phyloP scores from a whole-genome alignment of 2,888 invertebrate genomes.

The Merodon equestris region DNA sequence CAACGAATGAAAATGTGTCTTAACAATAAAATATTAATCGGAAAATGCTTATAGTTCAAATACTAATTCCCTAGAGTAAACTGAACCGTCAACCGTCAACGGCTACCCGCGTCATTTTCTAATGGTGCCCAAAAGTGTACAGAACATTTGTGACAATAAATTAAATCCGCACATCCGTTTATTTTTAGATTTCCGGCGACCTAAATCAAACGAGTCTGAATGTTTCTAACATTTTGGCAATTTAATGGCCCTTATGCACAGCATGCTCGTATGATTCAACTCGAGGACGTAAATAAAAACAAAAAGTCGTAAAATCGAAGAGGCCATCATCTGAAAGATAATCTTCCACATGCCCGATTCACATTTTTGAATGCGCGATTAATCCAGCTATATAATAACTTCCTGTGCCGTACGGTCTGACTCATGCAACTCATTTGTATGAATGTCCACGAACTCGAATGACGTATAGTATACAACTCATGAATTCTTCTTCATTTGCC shows the following conservation, averaged over 20 bases:
- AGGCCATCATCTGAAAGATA: conserved; percentile 19
- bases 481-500: too few species aligned
- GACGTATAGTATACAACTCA: too few species aligned
- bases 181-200: conserved; percentile 5
- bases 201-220: conserved; percentile 5
- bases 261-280: too few species aligned
- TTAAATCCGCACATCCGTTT: conserved; percentile 7
- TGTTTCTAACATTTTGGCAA: background rate
- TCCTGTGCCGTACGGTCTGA: conserved; percentile 43
- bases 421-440: conserved; percentile 43
- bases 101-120: too few species aligned
- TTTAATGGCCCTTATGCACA: background rate
- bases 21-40: too few species aligned
- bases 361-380: conserved; percentile 28
- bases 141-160: conserved; percentile 30
- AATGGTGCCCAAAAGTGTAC: background rate
- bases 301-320: background rate
- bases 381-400: conserved; percentile 24
- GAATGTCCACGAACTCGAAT: conserved; percentile 18
- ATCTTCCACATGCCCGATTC: too few species aligned
- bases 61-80: too few species aligned
- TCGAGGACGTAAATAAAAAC: too few species aligned
- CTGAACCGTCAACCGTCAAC: too few species aligned
- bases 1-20: too few species aligned
- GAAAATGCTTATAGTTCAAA: too few species aligned